phyloP scores from a whole-genome alignment of 2,797 vertebrate species.

The Zonotrichia albicollis region DNA sequence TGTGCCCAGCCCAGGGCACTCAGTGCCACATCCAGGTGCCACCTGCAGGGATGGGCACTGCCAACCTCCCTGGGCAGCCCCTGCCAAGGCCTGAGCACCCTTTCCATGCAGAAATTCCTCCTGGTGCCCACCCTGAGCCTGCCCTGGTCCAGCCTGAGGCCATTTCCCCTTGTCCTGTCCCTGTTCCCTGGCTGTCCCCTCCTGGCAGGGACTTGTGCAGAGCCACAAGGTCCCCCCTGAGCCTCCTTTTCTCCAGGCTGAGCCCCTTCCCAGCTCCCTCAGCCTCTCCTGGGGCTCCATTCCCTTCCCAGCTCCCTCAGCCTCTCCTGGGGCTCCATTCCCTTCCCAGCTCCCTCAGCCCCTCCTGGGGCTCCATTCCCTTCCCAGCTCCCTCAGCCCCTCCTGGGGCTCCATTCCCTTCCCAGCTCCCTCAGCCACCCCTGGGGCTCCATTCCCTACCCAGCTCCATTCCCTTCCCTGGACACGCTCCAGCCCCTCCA shows the following conservation, averaged over 20 bases:
- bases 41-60: not conserved
- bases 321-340: not conserved
- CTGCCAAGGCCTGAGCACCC: not conserved
- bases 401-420: no score
- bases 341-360: not conserved
- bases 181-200: not conserved
- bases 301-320: not conserved
- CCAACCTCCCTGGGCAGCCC: not conserved
- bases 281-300: not conserved
- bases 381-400: no score
- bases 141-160: not conserved
- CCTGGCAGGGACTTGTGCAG: not conserved
- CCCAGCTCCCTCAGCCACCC: no score
- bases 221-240: not conserved
- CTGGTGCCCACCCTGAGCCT: not conserved
- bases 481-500: not conserved
- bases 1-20: not conserved
- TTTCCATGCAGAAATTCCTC: not conserved
- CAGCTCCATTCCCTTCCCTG: not conserved
- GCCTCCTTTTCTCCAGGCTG: no score
- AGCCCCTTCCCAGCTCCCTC: not conserved
- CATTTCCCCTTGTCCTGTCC: not conserved
- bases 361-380: no score
- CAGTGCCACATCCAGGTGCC: accelerated
- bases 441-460: no score